phyloP scores from a whole-genome alignment of 1,140 invertebrate genomes.

The Monomorium pharaonis region DNA sequence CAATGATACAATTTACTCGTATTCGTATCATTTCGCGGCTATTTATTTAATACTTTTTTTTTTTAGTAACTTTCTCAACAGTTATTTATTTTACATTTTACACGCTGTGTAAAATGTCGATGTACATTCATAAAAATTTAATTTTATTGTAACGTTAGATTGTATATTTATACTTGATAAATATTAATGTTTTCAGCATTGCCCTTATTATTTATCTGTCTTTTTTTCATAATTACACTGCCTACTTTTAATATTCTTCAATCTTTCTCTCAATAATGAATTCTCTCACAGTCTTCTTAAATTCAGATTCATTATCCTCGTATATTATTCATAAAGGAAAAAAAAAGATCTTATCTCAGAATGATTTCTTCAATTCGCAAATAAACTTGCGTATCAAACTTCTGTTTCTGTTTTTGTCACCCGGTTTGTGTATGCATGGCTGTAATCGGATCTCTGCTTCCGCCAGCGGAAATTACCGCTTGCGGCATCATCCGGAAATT shows the following conservation, averaged over 20 bases:
- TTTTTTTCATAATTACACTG: not conserved
- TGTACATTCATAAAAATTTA: not conserved
- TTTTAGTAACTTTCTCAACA: not conserved
- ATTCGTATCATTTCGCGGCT: not conserved
- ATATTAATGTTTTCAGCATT: not conserved
- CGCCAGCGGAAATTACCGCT: constrained; percentile 81
- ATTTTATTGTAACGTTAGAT: not conserved
- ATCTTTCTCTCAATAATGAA: not conserved
- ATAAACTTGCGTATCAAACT: not conserved
- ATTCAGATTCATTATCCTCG: not conserved
- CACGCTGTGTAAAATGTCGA: no score
- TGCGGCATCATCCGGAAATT: constrained; percentile 79
- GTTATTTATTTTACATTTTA: not conserved
- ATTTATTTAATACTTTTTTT: not conserved
- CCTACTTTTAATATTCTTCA: not conserved
- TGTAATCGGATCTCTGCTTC: constrained; percentile 76
- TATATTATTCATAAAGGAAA: not conserved
- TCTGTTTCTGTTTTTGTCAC: constrained; percentile 33
- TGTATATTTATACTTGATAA: not conserved
- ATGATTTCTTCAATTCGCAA: not conserved
- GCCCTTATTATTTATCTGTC: not conserved
- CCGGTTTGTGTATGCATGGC: constrained; percentile 52
- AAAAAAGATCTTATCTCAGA: not conserved
- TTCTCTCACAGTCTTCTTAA: not conserved
- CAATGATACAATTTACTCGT: not conserved